phyloP scores from a whole-genome alignment of 2,888 invertebrate species.

The Coenonympha glycerion region DNA sequence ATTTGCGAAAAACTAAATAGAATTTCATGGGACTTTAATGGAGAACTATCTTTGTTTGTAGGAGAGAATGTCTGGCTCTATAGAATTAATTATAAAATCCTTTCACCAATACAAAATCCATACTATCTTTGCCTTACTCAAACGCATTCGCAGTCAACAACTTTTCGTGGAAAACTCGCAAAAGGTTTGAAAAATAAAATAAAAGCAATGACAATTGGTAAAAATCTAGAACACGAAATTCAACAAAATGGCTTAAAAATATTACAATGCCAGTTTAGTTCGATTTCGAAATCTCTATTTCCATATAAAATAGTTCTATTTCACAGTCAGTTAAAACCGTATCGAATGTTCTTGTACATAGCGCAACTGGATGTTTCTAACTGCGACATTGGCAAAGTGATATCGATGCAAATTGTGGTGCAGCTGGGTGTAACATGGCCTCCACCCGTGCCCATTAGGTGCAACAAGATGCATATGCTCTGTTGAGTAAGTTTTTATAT shows the following conservation, averaged over 20 bases:
- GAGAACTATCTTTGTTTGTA: too few species aligned
- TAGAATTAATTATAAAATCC: too few species aligned
- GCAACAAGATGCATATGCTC: constrained; percentile 13
- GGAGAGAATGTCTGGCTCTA: too few species aligned
- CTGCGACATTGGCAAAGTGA: constrained; percentile 20
- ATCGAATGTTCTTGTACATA: constrained; percentile 1
- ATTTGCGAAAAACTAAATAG: too few species aligned
- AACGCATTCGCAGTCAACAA: too few species aligned
- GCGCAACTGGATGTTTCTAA: constrained; percentile 16
- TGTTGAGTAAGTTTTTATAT: neutral
- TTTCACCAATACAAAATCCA: too few species aligned
- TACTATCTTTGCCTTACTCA: too few species aligned
- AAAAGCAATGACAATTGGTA: neutral
- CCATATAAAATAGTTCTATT: neutral
- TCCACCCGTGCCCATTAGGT: constrained; percentile 16
- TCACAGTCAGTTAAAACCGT: constrained; percentile 4
- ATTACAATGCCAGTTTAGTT: neutral
- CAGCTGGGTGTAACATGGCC: constrained; percentile 17
- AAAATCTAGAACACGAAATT: neutral
- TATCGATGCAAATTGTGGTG: constrained; percentile 21
- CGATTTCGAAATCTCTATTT: neutral
- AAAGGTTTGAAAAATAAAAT: neutral
- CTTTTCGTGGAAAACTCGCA: neutral
- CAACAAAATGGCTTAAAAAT: neutral
- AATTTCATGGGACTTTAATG: too few species aligned